phyloP scores from a whole-genome alignment of 2,797 vertebrate species.

The Nothura maculosa region DNA sequence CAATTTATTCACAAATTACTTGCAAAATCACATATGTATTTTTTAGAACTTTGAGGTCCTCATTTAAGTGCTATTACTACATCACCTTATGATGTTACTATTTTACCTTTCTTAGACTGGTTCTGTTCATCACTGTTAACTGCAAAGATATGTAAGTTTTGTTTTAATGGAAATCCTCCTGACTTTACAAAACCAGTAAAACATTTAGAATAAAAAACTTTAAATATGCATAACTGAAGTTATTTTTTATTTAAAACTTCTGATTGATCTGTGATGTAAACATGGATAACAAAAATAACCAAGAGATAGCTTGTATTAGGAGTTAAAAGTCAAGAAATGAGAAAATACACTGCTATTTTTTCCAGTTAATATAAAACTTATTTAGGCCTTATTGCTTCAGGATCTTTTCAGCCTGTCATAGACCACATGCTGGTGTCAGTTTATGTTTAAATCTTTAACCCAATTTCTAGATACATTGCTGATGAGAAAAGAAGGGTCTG shows the following conservation, averaged over 20 bases:
- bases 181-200: background rate
- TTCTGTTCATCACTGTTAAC: slow-evolving; percentile 3
- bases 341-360: background rate
- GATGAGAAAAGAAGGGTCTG: background rate
- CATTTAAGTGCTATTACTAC: background rate
- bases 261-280: background rate
- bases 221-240: background rate
- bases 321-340: background rate
- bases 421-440: background rate
- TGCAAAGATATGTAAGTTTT: background rate
- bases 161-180: background rate
- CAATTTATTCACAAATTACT: background rate
- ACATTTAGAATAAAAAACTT: background rate
- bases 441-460: slow-evolving; percentile 3
- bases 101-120: slow-evolving; percentile 1
- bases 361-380: background rate
- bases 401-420: background rate
- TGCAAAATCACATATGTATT: background rate
- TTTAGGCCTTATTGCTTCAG: background rate
- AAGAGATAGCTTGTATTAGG: background rate
- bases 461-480: background rate
- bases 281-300: background rate
- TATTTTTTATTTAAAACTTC: background rate
- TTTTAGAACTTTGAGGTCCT: background rate
- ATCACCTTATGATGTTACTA: background rate